Evolutionary conservation across 2,797 vertebrate genomes (phyloP), one percentile per base, ranked within the genome.

Genomic region (Natrix natrix): DNA sequence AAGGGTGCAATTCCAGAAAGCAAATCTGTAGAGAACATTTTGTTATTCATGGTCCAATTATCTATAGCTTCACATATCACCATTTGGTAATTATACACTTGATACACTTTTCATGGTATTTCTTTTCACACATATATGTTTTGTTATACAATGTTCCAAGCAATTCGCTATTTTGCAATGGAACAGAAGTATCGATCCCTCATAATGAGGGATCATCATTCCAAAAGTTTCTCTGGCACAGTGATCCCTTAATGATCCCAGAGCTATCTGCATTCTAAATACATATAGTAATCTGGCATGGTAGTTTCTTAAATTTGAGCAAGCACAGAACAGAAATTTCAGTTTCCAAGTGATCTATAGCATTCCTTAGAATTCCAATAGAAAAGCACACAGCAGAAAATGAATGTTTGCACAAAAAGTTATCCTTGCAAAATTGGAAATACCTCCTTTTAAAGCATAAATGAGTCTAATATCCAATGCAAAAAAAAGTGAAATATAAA

Each of bases 1-100:
- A 20, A 32, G 1, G 94, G 91, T 88, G 92, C 17, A 20, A 94
- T 91, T 93, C 54, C 92, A 90, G 92, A 95, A 92, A 48, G 55
- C 69, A 90, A 93, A 94, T 91, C 63, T 43, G 3, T 43, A 78
- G 69, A 78, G 32, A 78, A 78, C 8, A 22, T 78, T 16, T 74
- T 74, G 32, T 74, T 74, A 78, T 43, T 78, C 66, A 20, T 32
- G 32, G 16, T 37, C 66, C 16, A 74, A 74, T 37, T 37, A 37
- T 17, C 7, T 74, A 32, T 32, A 74, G 2, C 17, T 74, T 37
- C 66, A 74, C 32, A 20, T 74, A 74, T 37, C 14, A 17, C 32
- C 14, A 32, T 69, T 69, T 69, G 28, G 14, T 37, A 74, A 74
- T 37, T 74, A 20, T 37, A 20, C 14, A 74, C 2, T 5, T 69